Conservation (phyloP, 2,888 invertebrate species). For the Mimumesa dahlbomi region DNA sequence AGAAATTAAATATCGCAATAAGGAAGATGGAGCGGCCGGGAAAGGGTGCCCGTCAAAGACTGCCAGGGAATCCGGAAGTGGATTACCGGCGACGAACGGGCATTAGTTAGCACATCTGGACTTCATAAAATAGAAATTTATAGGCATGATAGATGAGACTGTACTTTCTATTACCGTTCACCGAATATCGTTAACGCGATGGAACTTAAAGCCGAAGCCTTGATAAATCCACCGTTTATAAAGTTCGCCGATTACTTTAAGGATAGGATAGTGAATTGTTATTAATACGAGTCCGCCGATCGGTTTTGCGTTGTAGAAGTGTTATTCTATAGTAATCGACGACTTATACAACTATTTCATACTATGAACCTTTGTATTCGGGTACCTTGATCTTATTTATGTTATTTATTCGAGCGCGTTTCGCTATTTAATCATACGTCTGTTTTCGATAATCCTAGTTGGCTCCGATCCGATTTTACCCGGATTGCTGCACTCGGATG, state of each 20-base stretch:
- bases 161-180: too few relatives aligned
- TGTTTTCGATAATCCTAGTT: constrained; percentile 48
- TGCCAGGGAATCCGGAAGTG: constrained; percentile 25
- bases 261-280: too few relatives aligned
- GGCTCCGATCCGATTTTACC: constrained; percentile 32
- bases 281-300: too few relatives aligned
- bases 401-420: constrained; percentile 41
- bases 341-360: too few relatives aligned
- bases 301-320: too few relatives aligned
- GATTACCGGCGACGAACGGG: constrained; percentile 30
- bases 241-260: too few relatives aligned
- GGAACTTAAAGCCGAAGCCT: too few relatives aligned
- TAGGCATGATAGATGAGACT: too few relatives aligned
- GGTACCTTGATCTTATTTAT: constrained; percentile 27
- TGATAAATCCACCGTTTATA: too few relatives aligned
- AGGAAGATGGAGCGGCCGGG: constrained; percentile 53
- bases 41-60: constrained; percentile 29
- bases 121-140: too few relatives aligned
- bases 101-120: constrained; percentile 27
- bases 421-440: constrained; percentile 38
- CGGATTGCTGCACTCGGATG: constrained; percentile 12
- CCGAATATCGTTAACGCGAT: too few relatives aligned
- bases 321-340: too few relatives aligned
- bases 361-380: constrained; percentile 30
- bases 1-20: constrained; percentile 76